Percentiles rank a stretch among this genome's conserved stretches.
Conservation (phyloP, 92 coral and sea anemone genomes). For the Isaurus tuberculatus region DNA sequence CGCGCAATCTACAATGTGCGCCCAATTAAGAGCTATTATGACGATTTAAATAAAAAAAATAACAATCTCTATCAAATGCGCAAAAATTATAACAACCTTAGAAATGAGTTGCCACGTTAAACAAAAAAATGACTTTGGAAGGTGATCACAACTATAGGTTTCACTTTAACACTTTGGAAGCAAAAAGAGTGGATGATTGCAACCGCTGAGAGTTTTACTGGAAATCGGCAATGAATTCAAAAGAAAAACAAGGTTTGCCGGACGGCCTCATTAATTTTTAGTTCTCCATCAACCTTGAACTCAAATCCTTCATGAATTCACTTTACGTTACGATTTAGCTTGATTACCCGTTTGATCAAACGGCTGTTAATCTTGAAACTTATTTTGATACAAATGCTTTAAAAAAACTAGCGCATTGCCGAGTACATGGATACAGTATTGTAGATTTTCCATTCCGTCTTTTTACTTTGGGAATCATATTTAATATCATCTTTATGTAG, state of each 20-base stretch:
- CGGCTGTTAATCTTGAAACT: no score
- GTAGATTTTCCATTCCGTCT: no score
- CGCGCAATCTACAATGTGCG: slow-evolving; percentile 17
- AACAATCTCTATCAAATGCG: not conserved
- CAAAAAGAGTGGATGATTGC: not conserved
- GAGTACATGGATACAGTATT: no score
- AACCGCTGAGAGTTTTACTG: not conserved
- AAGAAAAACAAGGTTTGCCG: not conserved
- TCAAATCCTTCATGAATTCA: not conserved
- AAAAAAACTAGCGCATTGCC: no score
- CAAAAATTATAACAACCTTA: not conserved
- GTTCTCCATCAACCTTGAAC: not conserved
- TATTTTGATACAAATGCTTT: no score
- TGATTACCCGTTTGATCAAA: no score
- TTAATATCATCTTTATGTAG: no score
- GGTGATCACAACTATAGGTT: not conserved
- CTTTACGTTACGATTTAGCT: no score
- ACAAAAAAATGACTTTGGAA: not conserved
- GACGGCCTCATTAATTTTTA: not conserved
- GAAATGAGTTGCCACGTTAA: not conserved
- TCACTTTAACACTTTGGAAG: not conserved
- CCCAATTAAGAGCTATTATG: slow-evolving; percentile 35
- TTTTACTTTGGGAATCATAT: no score
- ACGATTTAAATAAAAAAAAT: slow-evolving; percentile 8
- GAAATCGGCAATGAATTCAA: not conserved